A percentile compares a stretch with the other conserved stretches of the same genome.
Conservation (phyloP, 2,113 vertebrate species). For the Rousettus leschenaultii region DNA sequence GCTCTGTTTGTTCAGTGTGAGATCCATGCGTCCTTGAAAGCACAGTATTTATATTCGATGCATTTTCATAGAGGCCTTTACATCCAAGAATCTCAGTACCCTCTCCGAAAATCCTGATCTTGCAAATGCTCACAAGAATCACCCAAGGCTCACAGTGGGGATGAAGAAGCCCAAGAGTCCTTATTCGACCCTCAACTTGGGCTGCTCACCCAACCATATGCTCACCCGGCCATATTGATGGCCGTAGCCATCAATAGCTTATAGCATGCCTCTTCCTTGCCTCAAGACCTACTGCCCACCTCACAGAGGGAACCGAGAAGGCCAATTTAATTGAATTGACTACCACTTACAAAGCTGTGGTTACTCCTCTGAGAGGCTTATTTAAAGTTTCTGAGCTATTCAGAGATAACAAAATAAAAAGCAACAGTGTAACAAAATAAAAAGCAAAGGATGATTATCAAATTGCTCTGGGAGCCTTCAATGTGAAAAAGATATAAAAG, state of each 20-base stretch:
- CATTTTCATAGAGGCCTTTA: neutral
- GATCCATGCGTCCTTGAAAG: constrained; percentile 31
- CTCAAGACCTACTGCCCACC: constrained; percentile 22
- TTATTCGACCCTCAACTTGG: neutral
- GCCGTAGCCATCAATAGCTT: neutral
- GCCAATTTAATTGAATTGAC: constrained; percentile 61
- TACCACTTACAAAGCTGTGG: constrained; percentile 55
- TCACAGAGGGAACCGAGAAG: neutral
- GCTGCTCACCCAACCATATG: neutral
- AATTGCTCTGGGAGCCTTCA: constrained; percentile 54
- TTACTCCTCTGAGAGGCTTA: constrained; percentile 40
- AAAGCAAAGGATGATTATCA: constrained; percentile 56
- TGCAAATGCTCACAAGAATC: constrained; percentile 5
- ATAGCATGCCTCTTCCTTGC: neutral
- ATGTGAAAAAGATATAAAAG: constrained; percentile 56
- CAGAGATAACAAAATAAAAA: constrained; percentile 68
- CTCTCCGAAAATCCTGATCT: constrained; percentile 20
- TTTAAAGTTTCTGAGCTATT: constrained; percentile 61
- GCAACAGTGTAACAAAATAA: constrained; percentile 43
- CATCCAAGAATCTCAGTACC: neutral
- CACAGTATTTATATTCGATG: neutral
- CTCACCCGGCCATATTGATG: too few relatives aligned
- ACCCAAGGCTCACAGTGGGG: neutral
- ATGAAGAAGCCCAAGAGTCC: neutral
- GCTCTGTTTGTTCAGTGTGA: constrained; percentile 4